Percentiles rank a stretch among this genome's conserved stretches.
phyloP scores from a whole-genome alignment of 2,888 invertebrate genomes.

The Auanema freiburgensis region DNA sequence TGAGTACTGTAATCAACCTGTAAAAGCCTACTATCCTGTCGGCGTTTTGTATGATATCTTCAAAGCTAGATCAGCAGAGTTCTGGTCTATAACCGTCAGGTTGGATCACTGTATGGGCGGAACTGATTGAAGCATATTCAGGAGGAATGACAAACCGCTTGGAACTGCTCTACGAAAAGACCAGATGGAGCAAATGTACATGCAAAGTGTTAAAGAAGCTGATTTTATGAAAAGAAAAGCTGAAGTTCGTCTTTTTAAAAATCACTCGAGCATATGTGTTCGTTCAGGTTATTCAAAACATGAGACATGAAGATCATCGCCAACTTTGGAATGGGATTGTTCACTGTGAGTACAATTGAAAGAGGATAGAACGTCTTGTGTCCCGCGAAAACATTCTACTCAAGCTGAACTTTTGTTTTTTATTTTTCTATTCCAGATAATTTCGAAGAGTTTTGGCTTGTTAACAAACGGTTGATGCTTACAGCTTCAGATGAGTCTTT shows the following conservation, averaged over 20 bases:
- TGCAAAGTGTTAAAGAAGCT: slow-evolving; percentile 93
- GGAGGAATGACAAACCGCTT: slow-evolving; percentile 10
- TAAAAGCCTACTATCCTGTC: slow-evolving; percentile 71
- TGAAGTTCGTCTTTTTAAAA: slow-evolving; percentile 59
- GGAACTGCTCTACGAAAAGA: slow-evolving; percentile 71
- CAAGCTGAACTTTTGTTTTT: slow-evolving; percentile 65
- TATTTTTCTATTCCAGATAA: slow-evolving; percentile 74
- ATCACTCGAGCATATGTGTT: neutral
- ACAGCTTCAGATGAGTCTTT: slow-evolving; percentile 76
- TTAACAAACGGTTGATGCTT: slow-evolving; percentile 93
- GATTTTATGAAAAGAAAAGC: slow-evolving; percentile 94
- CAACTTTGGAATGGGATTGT: slow-evolving; percentile 91
- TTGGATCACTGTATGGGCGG: too few species aligned
- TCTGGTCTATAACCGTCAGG: slow-evolving; percentile 91
- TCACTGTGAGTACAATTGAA: slow-evolving; percentile 74
- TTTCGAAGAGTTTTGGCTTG: slow-evolving; percentile 98
- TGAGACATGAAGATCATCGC: slow-evolving; percentile 86
- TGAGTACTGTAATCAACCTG: slow-evolving; percentile 43
- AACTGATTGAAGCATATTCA: neutral
- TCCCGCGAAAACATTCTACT: slow-evolving; percentile 79
- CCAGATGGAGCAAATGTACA: slow-evolving; percentile 87
- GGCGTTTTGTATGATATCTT: slow-evolving; percentile 89
- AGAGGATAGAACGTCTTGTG: neutral
- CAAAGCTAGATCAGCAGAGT: slow-evolving; percentile 75
- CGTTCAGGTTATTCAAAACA: slow-evolving; percentile 64